Evolutionary conservation across 2,113 vertebrate genomes (phyloP), one percentile per base, ranked within the genome.

Genomic region (Rynchops niger): DNA sequence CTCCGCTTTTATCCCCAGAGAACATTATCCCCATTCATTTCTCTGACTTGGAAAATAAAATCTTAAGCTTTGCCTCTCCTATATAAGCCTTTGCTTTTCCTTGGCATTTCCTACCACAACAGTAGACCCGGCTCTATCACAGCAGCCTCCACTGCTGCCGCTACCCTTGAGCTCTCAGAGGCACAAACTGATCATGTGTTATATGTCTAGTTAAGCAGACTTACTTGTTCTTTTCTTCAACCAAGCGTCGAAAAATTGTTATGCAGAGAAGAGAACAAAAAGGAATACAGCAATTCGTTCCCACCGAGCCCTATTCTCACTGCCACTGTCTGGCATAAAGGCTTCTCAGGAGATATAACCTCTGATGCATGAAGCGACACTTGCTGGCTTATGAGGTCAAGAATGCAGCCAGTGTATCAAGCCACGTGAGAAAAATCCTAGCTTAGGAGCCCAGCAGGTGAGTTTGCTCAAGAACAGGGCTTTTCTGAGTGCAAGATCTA

Each of bases 31-130:
- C 88, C 62, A 45, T 72, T 90, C 2, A 15, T n/a, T 83, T 86
- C 50, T 87, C 53, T 90, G 45, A 55, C 32, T 73, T 73, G 50
- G n/a, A 93, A 83, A 74, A 83, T 10, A 61, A 78, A 86, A 58
- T n/a, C 19, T 63, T 73, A 82, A 88, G 16, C 55, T 95, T 67
- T 76, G 26, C 23, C 11, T 88, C 70, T 66, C 79, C 42, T 71
- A 43, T 34, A 88, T 71, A 59, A 59, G 62, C 29, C 22, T 66
- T 42, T 82, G 8, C 22, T 90, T 69, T 22, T 88, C 26, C 55
- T 85, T 90, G 42, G n/a, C 74, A 55, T 92, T 81, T 83, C 47
- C 40, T 67, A n/a, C 32, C 22, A 45, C 43, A 90, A 26, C 0
- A 10, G 20, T 25, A 93, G 52, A 53, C 29, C 7, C 15, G 72